Percentiles rank a stretch among this genome's conserved stretches.
phyloP scores from a whole-genome alignment of 1,140 invertebrate genomes.

The Drosophila carrolli region DNA sequence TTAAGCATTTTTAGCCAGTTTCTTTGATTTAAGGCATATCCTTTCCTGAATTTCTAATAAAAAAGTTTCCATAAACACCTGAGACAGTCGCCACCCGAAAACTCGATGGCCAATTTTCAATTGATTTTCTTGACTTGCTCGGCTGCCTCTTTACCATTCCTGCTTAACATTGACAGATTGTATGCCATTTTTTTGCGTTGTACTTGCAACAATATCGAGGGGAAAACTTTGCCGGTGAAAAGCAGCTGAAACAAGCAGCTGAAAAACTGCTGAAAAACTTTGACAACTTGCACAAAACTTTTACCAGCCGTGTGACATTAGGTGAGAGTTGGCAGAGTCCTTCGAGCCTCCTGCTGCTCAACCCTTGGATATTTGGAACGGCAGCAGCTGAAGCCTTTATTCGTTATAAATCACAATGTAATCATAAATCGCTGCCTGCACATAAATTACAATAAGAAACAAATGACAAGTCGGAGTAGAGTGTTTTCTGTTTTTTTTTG shows the following conservation, averaged over 20 bases:
- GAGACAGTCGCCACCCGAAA: conserved; percentile 34
- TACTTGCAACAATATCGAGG: conserved; percentile 77
- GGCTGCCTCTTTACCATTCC: conserved; percentile 27
- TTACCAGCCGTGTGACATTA: conserved; percentile 75
- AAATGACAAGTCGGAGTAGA: conserved; percentile 61
- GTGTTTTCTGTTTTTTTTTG: conserved; percentile 13
- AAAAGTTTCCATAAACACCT: conserved; percentile 78
- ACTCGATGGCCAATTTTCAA: conserved; percentile 66
- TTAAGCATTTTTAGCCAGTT: not conserved
- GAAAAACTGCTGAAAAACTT: conserved; percentile 70
- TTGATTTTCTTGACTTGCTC: conserved; percentile 68
- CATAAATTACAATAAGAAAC: conserved; percentile 79
- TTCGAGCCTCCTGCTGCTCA: conserved; percentile 10
- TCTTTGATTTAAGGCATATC: conserved; percentile 16
- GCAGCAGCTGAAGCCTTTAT: conserved; percentile 65
- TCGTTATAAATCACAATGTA: conserved; percentile 72
- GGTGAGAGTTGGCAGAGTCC: conserved; percentile 48
- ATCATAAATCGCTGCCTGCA: conserved; percentile 69
- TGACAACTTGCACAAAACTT: conserved; percentile 66
- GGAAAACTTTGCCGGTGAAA: conserved; percentile 65
- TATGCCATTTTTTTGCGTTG: conserved; percentile 77
- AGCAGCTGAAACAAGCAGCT: conserved; percentile 78
- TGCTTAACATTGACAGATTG: conserved; percentile 74
- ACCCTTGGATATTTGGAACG: conserved; percentile 41
- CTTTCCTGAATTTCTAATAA: conserved; percentile 65